phyloP scores from a whole-genome alignment of 2,797 vertebrate genomes.

The Sibirionetta formosa region DNA sequence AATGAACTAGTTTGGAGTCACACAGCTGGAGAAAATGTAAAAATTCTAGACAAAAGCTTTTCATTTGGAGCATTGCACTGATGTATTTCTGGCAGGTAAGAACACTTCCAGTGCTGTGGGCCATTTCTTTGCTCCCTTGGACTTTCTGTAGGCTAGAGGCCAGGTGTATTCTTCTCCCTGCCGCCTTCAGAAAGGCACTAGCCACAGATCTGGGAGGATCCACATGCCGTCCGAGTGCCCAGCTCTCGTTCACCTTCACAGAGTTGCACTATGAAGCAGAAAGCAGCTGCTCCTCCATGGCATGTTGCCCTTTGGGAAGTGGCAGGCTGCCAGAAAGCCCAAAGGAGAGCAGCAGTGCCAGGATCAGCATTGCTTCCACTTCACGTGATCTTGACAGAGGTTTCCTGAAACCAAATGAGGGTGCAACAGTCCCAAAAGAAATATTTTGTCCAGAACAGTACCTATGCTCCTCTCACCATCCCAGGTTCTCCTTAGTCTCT shows the following conservation, averaged over 20 bases:
- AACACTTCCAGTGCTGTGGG: background rate
- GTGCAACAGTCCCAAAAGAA: background rate
- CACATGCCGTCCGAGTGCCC: fast-evolving
- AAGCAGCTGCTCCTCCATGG: background rate
- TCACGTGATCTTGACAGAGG: too few relatives aligned
- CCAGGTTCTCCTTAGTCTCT: background rate
- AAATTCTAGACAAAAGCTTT: background rate
- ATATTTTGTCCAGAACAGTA: background rate
- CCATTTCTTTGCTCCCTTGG: background rate
- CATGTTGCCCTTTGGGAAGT: background rate
- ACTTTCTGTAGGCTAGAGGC: background rate
- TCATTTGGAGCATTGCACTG: background rate
- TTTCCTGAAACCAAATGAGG: background rate
- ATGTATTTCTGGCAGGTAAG: background rate
- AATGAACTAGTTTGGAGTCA: background rate
- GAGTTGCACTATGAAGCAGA: background rate
- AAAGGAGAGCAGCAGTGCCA: background rate
- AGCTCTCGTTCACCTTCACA: fast-evolving
- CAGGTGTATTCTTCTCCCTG: background rate
- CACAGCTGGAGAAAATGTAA: background rate
- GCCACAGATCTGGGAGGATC: background rate
- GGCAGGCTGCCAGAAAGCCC: background rate
- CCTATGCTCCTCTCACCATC: fast-evolving
- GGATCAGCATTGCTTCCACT: background rate
- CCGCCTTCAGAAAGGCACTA: background rate